phyloP scores from a whole-genome alignment of 2,888 invertebrate species.

The Drosophila lutescens region DNA sequence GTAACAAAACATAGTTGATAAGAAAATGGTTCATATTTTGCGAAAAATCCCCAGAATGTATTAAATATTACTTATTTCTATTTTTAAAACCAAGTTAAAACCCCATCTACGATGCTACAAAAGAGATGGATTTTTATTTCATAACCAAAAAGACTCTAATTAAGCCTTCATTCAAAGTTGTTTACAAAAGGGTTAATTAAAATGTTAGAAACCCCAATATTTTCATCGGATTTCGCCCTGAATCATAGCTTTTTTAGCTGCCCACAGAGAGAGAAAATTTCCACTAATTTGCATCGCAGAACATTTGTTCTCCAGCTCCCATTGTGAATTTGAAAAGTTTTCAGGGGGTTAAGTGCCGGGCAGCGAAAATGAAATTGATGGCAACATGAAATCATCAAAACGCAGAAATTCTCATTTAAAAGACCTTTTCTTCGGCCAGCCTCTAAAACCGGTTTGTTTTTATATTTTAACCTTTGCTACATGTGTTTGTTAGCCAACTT shows the following conservation, averaged over 20 bases:
- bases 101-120: neutral
- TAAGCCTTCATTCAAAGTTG: neutral
- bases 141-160: neutral
- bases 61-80: neutral
- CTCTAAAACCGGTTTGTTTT: constrained; percentile 25
- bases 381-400: constrained; percentile 67
- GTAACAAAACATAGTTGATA: neutral
- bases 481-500: constrained; percentile 9
- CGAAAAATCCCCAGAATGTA: no score
- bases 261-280: constrained; percentile 10
- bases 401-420: constrained; percentile 43
- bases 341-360: constrained; percentile 7
- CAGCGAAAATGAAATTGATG: constrained; percentile 23
- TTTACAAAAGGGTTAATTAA: constrained; percentile 12
- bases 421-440: constrained; percentile 32
- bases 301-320: constrained; percentile 23
- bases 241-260: constrained; percentile 13
- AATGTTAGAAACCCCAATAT: constrained; percentile 7
- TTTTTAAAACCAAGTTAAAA: neutral
- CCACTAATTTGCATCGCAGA: constrained; percentile 32
- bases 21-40: neutral
- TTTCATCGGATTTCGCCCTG: constrained; percentile 1
- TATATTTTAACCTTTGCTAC: constrained; percentile 17
- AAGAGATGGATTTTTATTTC: neutral
- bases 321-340: constrained; percentile 20